These are phyloP conservation scores for Ormyrus labotus DNA, from an alignment of 2,888 invertebrate genomes.

Conservation along the genomic window DNA sequence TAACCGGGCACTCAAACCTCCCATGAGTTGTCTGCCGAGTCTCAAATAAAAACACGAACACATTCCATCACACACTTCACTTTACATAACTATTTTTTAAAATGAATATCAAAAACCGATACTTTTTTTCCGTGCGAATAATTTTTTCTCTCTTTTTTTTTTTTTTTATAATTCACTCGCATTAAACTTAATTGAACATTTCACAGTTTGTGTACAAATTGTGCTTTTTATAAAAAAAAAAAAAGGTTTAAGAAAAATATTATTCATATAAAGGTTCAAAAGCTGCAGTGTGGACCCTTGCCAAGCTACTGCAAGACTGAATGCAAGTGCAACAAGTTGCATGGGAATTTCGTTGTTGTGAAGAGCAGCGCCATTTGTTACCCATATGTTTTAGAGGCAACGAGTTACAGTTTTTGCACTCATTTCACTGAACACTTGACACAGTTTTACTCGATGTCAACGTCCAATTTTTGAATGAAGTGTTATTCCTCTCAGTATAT, in stretches of 20 bases:
- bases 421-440: background rate
- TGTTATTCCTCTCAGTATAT: too few species aligned
- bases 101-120: background rate
- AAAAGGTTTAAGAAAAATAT: too few species aligned
- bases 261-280: too few species aligned
- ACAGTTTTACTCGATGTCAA: background rate
- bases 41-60: conserved; percentile 72
- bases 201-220: too few species aligned
- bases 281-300: background rate
- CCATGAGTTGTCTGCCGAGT: conserved; percentile 67
- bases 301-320: conserved; percentile 55
- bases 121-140: background rate
- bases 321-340: conserved; percentile 60
- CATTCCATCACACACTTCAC: conserved; percentile 66
- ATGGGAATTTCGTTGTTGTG: conserved; percentile 46
- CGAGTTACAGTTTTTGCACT: conserved; percentile 15
- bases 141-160: background rate
- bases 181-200: too few species aligned
- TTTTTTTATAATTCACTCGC: background rate
- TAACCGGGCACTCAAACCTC: conserved; percentile 67
- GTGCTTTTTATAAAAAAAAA: too few species aligned
- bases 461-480: too few species aligned
- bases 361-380: conserved; percentile 63
- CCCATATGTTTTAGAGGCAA: conserved; percentile 63
- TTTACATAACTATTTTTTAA: background rate